Conservation (phyloP, 1,140 invertebrate genomes). For the Penaeus japonicus region DNA sequence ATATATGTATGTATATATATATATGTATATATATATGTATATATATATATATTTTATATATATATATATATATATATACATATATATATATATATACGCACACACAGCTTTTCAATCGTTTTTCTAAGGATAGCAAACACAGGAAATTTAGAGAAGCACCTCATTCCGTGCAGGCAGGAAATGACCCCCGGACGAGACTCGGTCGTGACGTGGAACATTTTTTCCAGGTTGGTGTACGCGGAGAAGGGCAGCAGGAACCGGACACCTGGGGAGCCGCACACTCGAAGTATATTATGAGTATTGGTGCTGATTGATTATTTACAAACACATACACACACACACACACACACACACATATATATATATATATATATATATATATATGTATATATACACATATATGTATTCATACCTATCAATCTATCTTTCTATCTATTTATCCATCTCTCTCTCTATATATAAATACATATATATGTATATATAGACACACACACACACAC, state of each 20-base stretch:
- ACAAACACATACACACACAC: no score
- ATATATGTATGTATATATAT: no score
- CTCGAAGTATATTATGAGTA: background rate
- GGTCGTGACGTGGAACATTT: conserved; percentile 26
- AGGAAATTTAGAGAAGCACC: background rate
- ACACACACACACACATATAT: background rate
- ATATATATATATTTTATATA: no score
- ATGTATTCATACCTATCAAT: background rate
- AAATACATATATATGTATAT: background rate
- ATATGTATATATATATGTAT: no score
- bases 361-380: background rate
- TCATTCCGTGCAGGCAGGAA: conserved; percentile 31
- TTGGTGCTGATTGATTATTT: no score
- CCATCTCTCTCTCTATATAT: no score
- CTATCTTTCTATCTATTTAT: background rate
- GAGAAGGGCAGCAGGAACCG: conserved; percentile 27
- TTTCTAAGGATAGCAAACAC: no score
- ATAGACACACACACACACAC: no score
- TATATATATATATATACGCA: no score
- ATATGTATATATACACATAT: background rate
- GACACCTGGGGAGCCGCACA: background rate
- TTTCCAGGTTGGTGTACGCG: conserved; percentile 18
- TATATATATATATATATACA: no score
- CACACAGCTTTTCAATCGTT: no score
- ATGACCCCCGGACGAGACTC: background rate